Percentiles rank a stretch among this genome's conserved stretches.
Conservation (phyloP, 2,113 vertebrate genomes). For the Antechinus stuartii region DNA sequence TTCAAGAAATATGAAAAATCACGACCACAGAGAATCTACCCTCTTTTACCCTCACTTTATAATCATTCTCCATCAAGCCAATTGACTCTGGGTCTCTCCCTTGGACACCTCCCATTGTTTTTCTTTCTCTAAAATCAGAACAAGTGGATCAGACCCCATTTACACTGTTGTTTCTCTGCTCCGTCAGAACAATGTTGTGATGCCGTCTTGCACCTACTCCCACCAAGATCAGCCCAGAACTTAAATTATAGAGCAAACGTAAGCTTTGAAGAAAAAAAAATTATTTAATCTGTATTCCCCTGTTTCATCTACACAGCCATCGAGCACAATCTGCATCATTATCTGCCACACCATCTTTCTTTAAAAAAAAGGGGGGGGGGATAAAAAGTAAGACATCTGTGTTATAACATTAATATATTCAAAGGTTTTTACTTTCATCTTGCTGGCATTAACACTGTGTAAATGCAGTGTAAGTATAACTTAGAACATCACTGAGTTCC, state of each 20-base stretch:
- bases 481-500: slow-evolving; percentile 79
- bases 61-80: slow-evolving; percentile 36
- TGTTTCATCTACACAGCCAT: slow-evolving; percentile 89
- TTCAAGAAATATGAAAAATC: background rate
- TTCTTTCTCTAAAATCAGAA: slow-evolving; percentile 51
- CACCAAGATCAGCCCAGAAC: slow-evolving; percentile 86
- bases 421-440: slow-evolving; percentile 92
- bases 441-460: slow-evolving; percentile 87
- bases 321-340: slow-evolving; percentile 91
- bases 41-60: slow-evolving; percentile 42
- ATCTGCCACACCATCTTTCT: slow-evolving; percentile 88
- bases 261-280: slow-evolving; percentile 89
- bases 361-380: slow-evolving; percentile 74
- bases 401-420: slow-evolving; percentile 91
- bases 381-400: slow-evolving; percentile 91
- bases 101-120: background rate
- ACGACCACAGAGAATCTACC: slow-evolving; percentile 30
- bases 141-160: slow-evolving; percentile 68
- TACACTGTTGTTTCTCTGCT: slow-evolving; percentile 75
- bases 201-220: slow-evolving; percentile 82
- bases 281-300: slow-evolving; percentile 91
- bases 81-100: background rate
- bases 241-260: slow-evolving; percentile 91
- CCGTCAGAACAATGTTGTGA: slow-evolving; percentile 83
- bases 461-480: slow-evolving; percentile 83